phyloP scores from a whole-genome alignment of 2,113 vertebrate genomes.

The Semnornis frantzii region DNA sequence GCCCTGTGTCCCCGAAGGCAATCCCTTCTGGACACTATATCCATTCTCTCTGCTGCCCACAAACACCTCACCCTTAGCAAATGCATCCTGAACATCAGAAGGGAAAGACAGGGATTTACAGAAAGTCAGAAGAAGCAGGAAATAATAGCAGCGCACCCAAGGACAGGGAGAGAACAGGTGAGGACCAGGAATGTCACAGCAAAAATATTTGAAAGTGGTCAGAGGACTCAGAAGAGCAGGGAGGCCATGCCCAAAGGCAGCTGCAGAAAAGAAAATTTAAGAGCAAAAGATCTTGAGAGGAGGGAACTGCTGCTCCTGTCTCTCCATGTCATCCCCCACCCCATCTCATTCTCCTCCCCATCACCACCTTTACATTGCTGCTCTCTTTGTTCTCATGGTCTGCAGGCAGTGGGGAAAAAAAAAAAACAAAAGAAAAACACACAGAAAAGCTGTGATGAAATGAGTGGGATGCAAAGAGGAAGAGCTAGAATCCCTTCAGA shows the following conservation, averaged over 20 bases:
- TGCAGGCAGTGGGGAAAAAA: not conserved
- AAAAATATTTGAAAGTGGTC: not conserved
- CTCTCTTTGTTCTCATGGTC: not conserved
- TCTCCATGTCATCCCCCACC: not conserved
- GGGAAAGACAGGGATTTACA: not conserved
- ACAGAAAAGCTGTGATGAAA: not conserved
- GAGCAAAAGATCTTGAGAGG: not conserved
- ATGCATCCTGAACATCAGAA: constrained; percentile 82
- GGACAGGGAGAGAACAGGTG: not conserved
- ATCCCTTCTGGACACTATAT: constrained; percentile 74
- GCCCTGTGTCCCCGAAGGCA: constrained; percentile 77
- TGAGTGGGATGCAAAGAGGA: not conserved
- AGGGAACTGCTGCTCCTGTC: not conserved
- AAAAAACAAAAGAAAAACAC: not conserved
- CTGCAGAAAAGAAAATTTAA: not conserved
- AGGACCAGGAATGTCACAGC: not conserved
- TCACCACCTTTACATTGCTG: not conserved
- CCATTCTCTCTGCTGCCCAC: constrained; percentile 84
- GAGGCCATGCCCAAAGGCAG: not conserved
- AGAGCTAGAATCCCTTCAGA: not conserved
- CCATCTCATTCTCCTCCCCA: not conserved
- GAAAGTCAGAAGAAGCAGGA: not conserved
- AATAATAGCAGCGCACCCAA: not conserved
- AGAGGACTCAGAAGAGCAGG: not conserved
- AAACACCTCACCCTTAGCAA: constrained; percentile 91